Base-by-base conservation (phyloP, 2,888 invertebrate species). In the Tinea semifulvella region DNA sequence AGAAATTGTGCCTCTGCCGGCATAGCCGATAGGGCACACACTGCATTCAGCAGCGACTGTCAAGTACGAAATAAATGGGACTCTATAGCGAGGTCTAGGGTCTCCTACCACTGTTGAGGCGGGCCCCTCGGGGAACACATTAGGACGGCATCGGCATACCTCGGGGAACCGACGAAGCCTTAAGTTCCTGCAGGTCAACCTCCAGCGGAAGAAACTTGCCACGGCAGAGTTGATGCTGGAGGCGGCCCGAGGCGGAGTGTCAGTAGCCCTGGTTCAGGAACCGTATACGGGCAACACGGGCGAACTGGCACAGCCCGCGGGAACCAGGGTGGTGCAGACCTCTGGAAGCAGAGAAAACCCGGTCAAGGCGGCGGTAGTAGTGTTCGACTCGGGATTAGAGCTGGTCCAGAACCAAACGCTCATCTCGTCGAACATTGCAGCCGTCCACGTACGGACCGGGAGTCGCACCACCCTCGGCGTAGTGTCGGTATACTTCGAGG, bases 181-280 rank as follows among this genome's bases (percentile, higher is more conserved):
- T 3, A 13, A 13, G 31, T n/a, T 31, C 31, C 26, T 54, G 7
- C 56, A 56, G 22, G 52, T 46, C 0, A 56, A 57, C 42, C 48
- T 56, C 0, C 52, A 52, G n/a, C 43, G 54, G 3, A 48, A 47
- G 1, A 49, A 51, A 18, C 40, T 48, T 1, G 56, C 53, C 2
- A 57, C 55, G 0, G 25, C 42, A 0, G 57, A 59, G 28, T 44
- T 56, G 0, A 11, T 53, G 0, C 42, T 50, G 10, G 49, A 18
- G 6, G 55, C 54, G 0, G 27, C 35, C n/a, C 31, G 47, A 5
- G 38, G 8, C 1, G 36, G 42, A 0, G 11, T 47, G 0, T 3
- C 31, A 1, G n/a, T 56, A 0, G 55, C 55, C 3, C 43, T 58
- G 0, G 46, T 58, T 1, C 58, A 60, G 18, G 58, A 60, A 49